Percentiles rank a stretch among this genome's conserved stretches.
Evolutionary conservation across 37 sponge, comb jelly and placozoan species (phyloP).

Genomic region (Corticium candelabrum): DNA sequence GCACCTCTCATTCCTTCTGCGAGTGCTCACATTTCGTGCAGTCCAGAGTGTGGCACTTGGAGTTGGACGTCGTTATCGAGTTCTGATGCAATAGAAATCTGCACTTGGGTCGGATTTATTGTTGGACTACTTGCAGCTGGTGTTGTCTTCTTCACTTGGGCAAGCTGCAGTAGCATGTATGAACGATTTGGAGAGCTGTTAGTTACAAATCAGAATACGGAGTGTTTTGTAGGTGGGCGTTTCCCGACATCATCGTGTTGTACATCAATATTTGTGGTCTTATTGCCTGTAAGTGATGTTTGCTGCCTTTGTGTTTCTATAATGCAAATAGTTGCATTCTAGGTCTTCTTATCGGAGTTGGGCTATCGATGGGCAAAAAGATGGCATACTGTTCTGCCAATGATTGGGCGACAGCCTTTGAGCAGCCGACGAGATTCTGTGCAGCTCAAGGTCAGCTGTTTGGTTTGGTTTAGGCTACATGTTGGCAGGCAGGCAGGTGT

Average conservation of each 20-base stretch:
- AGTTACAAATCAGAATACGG: background rate
- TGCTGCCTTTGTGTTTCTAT: background rate
- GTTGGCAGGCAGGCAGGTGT: no score
- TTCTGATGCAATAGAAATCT: background rate
- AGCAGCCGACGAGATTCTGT: background rate
- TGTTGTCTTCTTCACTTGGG: background rate
- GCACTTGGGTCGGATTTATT: background rate
- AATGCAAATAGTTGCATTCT: background rate
- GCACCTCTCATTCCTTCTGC: background rate
- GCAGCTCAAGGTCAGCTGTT: background rate
- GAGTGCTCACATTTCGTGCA: background rate
- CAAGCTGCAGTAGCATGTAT: background rate
- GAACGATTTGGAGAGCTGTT: background rate
- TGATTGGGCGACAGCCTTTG: background rate
- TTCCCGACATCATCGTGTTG: background rate
- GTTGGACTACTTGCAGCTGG: background rate
- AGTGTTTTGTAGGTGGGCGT: background rate
- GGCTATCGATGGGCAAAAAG: background rate
- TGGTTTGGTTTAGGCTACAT: no score
- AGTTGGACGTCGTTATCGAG: background rate
- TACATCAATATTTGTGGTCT: background rate
- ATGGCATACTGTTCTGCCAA: background rate
- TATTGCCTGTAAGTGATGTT: background rate
- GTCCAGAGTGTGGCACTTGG: background rate
- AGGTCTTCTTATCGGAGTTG: background rate